These are phyloP conservation scores for Triplophysa dalaica DNA, from an alignment of 2,113 vertebrate genomes.

Conservation along the genomic window DNA sequence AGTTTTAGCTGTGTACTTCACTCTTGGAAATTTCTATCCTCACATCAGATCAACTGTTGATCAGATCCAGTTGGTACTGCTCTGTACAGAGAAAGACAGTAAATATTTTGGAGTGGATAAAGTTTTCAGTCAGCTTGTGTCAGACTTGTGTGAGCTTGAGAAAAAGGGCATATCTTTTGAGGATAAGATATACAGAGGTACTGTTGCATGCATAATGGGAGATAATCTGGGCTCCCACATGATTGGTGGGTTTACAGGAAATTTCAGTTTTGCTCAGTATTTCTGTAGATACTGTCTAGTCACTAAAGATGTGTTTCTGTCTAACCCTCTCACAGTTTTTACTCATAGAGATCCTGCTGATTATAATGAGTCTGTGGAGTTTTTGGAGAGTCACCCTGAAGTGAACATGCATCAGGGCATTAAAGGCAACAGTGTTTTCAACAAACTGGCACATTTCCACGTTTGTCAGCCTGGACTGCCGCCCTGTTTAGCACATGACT, in stretches of 20 bases:
- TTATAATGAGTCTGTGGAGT: conserved; percentile 32
- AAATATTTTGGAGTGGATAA: conserved; percentile 37
- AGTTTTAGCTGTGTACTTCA: conserved; percentile 40
- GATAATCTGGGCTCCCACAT: conserved; percentile 32
- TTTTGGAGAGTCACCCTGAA: conserved; percentile 40
- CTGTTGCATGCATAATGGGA: conserved; percentile 41
- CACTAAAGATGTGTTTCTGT: conserved; percentile 31
- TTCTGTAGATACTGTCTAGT: conserved; percentile 49
- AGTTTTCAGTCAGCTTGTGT: conserved; percentile 25
- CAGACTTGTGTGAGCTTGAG: conserved; percentile 41
- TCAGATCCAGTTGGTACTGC: conserved; percentile 40
- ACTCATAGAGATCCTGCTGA: conserved; percentile 24
- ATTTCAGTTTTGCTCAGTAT: conserved; percentile 32
- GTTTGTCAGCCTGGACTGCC: conserved; percentile 46
- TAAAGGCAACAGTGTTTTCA: conserved; percentile 50
- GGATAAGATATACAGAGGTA: conserved; percentile 21
- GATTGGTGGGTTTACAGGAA: conserved; percentile 50
- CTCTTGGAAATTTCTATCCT: conserved; percentile 31
- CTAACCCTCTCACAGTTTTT: conserved; percentile 32
- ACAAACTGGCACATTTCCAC: conserved; percentile 29
- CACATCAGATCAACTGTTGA: conserved; percentile 32
- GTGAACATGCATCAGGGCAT: conserved; percentile 36
- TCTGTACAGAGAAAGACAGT: conserved; percentile 38
- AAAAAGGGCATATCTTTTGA: conserved; percentile 35
- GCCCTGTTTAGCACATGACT: conserved; percentile 36